A percentile compares a stretch with the other conserved stretches of the same genome.
Evolutionary conservation across 2,888 invertebrate genomes (phyloP).

Genomic region (Celastrina argiolus): DNA sequence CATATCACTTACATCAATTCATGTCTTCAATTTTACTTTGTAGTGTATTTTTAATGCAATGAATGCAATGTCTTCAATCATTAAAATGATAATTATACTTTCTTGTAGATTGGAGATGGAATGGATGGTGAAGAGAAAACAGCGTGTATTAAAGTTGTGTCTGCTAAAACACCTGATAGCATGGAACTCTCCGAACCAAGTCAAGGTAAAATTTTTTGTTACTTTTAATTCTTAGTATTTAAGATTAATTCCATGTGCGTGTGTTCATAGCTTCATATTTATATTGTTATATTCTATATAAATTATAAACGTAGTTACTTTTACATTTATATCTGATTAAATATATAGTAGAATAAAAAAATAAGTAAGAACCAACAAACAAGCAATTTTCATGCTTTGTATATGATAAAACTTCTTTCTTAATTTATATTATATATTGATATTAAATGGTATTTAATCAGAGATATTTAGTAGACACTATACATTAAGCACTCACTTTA

Average conservation of each 20-base stretch:
- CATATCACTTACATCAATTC: no score
- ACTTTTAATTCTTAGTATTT: slow-evolving; percentile 26
- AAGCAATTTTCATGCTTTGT: not conserved
- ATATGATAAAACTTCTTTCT: not conserved
- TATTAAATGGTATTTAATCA: not conserved
- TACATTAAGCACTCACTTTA: not conserved
- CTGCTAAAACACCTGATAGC: slow-evolving; percentile 41
- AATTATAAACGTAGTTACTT: not conserved
- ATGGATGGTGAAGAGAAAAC: slow-evolving; percentile 47
- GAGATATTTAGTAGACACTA: not conserved
- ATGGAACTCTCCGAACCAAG: slow-evolving; percentile 33
- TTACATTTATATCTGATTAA: not conserved
- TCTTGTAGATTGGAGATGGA: slow-evolving; percentile 54
- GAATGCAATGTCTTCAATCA: no score
- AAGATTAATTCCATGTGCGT: slow-evolving; percentile 39
- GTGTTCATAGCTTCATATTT: slow-evolving; percentile 66
- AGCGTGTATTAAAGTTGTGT: slow-evolving; percentile 55
- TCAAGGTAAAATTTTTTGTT: slow-evolving; percentile 33
- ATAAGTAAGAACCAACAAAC: not conserved
- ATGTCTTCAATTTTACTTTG: no score
- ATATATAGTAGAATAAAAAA: not conserved
- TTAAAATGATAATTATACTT: no score
- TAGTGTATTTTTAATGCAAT: no score
- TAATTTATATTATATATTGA: no score
- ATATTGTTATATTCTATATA: slow-evolving; percentile 28